Conservation (phyloP, 2,797 vertebrate species). For the Yasuhikotakia modesta region DNA sequence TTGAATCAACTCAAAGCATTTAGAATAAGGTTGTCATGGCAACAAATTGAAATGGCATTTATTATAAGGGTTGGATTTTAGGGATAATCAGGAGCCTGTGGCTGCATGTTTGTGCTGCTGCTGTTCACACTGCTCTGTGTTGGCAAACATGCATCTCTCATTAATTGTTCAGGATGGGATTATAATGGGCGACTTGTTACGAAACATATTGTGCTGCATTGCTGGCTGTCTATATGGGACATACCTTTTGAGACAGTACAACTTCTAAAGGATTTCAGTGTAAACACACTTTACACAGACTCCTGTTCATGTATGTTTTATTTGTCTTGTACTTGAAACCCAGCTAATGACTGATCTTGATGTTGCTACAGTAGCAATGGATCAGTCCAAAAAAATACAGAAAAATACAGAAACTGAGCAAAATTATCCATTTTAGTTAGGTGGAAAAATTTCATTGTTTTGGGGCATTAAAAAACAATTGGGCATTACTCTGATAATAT, state of each 20-base stretch:
- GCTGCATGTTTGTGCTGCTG: not conserved
- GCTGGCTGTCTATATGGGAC: not conserved
- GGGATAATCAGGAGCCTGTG: conserved; percentile 43
- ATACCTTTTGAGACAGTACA: not conserved
- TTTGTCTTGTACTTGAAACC: too few species aligned
- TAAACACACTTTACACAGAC: too few species aligned
- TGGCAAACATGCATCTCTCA: conserved; percentile 12
- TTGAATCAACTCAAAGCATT: conserved; percentile 57
- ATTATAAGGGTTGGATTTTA: conserved; percentile 56
- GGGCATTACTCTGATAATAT: too few species aligned
- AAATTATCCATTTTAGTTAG: too few species aligned
- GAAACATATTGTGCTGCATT: not conserved
- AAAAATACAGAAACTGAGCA: too few species aligned
- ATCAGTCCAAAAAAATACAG: too few species aligned
- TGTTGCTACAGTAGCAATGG: too few species aligned
- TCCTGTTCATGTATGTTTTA: too few species aligned
- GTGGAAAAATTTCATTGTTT: too few species aligned
- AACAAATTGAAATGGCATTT: conserved; percentile 68
- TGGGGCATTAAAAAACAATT: too few species aligned
- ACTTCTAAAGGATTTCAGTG: too few species aligned
- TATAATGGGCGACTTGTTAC: conserved; percentile 18
- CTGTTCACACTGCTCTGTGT: conserved; percentile 23
- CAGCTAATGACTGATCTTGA: too few species aligned
- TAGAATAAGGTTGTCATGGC: conserved; percentile 55
- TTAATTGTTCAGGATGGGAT: conserved; percentile 19